These are phyloP conservation scores for Epistrophe eligans DNA, from an alignment of 2,888 invertebrate genomes.

Conservation along the genomic window DNA sequence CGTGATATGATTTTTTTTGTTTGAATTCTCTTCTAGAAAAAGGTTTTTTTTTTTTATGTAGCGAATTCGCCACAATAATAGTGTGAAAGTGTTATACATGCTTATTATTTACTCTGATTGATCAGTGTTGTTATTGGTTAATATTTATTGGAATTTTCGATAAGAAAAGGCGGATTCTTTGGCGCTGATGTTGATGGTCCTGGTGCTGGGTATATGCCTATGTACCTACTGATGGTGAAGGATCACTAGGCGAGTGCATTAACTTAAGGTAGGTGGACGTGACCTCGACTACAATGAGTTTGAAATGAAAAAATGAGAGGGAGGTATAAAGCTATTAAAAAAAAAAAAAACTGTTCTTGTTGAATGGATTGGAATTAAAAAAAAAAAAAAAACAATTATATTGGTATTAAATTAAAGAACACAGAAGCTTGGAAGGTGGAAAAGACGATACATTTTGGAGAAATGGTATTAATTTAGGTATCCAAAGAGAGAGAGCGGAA, in stretches of 20 bases:
- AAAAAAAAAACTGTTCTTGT: background rate
- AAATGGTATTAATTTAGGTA: background rate
- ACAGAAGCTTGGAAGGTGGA: background rate
- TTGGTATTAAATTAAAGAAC: background rate
- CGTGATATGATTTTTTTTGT: conserved; percentile 56
- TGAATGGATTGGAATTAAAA: background rate
- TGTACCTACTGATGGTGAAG: conserved; percentile 13
- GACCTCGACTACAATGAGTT: conserved; percentile 41
- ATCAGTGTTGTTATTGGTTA: conserved; percentile 68
- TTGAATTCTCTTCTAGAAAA: background rate
- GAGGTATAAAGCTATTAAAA: conserved; percentile 6
- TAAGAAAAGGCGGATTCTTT: conserved; percentile 20
- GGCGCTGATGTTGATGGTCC: background rate
- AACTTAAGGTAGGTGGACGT: conserved; percentile 68
- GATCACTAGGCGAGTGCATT: conserved; percentile 56
- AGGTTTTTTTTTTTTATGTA: conserved; percentile 28
- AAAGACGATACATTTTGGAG: background rate
- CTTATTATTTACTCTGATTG: conserved; percentile 73
- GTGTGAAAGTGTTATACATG: conserved; percentile 73
- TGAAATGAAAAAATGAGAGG: conserved; percentile 43
- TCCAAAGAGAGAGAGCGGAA: too few species aligned
- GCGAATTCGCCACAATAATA: conserved; percentile 20
- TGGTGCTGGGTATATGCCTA: too few species aligned
- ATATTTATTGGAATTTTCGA: conserved; percentile 62
- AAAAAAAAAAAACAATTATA: background rate